Base-by-base conservation (phyloP, 2,888 invertebrate genomes). In the Aleiodes testaceus region DNA sequence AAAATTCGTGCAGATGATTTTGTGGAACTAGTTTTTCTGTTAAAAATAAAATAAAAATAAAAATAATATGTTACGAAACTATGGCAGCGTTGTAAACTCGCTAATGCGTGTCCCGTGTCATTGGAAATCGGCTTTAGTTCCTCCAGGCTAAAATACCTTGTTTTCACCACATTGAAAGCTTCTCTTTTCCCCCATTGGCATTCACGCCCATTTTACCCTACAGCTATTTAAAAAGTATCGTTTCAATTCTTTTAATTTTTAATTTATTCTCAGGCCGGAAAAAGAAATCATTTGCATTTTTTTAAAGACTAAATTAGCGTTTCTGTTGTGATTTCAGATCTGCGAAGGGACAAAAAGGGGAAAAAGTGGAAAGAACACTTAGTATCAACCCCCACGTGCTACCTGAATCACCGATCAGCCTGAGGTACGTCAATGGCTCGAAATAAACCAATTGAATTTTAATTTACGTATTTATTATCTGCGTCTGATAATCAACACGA, bases 101-200 rank as follows among this genome's bases (percentile, higher is more conserved):
- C 59, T 59, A 59, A 59, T 59, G 59, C 59, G 59, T 59, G 59
- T 59, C 16, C 16, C 59, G 59, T 59, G 59, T 59, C 59, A 59
- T 59, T 42, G 59, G 59, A 18, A 59, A 59, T 59, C 59, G 59
- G 59, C 59, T 59, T 59, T 59, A 42, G 36, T 42, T 42, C 59
- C 59, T 59, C 59, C 11, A 18, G 59, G 59, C 14, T 20, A 59
- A 59, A 59, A 59, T 53, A 53, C 53, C 22, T 53, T 53, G 53
- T 53, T 42, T 36, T 42, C 59, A 36, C 36, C 36, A 11, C 50
- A n/a, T 42, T 42, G 16, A 36, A 36, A 18, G 36, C 59, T 42
- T 42, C 20, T 42, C 6, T 36, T 36, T 36, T 36, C 7, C 36
- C 36, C 20, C 59, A 16, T 16, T 42, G 16, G 36, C 20, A 42